Base-by-base conservation (phyloP, 2,113 vertebrate genomes). In the Saccopteryx bilineata region DNA sequence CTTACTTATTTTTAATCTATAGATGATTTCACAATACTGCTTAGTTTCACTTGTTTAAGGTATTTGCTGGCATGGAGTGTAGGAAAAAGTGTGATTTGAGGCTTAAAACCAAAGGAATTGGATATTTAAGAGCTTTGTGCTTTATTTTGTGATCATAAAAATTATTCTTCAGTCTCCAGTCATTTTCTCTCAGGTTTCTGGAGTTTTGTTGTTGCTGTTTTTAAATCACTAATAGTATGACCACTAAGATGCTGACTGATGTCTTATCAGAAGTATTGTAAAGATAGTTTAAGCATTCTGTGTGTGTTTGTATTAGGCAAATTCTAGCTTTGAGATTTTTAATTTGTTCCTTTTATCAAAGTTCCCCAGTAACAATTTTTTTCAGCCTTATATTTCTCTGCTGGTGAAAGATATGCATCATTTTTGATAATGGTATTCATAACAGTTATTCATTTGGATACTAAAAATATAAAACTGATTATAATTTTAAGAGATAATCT, bases 291-390 rank as follows among this genome's bases (percentile, higher is more conserved):
- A 92, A 66, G 5, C 31, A 81, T 56, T 90, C 48, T 82, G 3
- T 81, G 39, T 78, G 31, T 86, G 33, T 87, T 88, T 90, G 58
- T 63, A 31, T 87, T 81, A 85, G 66, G 13, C 33, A 87, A 14
- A 78, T 90, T 92, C 48, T 92, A 60, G 92, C 58, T 92, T 84
- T 52, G 80, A 94, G 68, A 54, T 74, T 46, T 92, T 96, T 71
- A n/a, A 86, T 86, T 86, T 94, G 14, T 92, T 82, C 24, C 15
- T 71, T 90, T 93, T 12, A 78, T 87, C 26, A 72, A 31, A 87
- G 21, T 14, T 95, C 19, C 23, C 56, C 11, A 56, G 28, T 75
- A 19, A 28, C 15, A 50, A 2, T 76, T 78, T 56, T 81, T 89
- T 90, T 54, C n/a, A 85, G 46, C 2, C 72, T 61, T 88, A 9